phyloP scores from a whole-genome alignment of 2,113 vertebrate genomes.

The Sarotherodon lohbergeri region DNA sequence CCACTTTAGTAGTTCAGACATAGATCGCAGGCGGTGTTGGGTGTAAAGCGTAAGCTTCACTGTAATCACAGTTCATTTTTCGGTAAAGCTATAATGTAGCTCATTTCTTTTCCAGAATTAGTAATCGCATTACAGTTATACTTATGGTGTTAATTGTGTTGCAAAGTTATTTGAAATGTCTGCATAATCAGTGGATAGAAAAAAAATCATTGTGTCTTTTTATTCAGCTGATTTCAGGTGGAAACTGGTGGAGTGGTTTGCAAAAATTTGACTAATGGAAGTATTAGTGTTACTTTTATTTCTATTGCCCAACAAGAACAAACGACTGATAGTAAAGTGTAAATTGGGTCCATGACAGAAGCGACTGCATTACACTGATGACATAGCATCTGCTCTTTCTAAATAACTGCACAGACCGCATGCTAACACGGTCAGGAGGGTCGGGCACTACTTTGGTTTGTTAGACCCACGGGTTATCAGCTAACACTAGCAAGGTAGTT shows the following conservation, averaged over 20 bases:
- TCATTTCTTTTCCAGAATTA: neutral
- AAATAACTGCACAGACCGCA: neutral
- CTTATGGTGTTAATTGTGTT: neutral
- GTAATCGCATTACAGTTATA: accelerated
- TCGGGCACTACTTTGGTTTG: neutral
- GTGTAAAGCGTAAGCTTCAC: neutral
- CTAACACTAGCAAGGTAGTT: neutral
- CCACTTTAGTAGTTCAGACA: neutral
- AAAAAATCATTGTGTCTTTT: neutral
- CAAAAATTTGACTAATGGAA: neutral
- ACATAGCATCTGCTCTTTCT: neutral
- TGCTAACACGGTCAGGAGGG: neutral
- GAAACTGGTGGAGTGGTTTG: neutral
- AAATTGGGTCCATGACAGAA: neutral
- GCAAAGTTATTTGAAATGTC: neutral
- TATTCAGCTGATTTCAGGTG: neutral
- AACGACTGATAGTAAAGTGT: neutral
- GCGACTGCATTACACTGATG: neutral
- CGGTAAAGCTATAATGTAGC: neutral
- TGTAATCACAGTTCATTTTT: neutral
- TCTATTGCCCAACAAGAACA: neutral
- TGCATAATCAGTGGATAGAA: neutral
- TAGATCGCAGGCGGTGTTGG: neutral
- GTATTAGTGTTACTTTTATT: neutral
- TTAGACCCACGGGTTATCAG: neutral